Base-by-base conservation (phyloP, 2,113 vertebrate species). In the Hemichromis elongatus region DNA sequence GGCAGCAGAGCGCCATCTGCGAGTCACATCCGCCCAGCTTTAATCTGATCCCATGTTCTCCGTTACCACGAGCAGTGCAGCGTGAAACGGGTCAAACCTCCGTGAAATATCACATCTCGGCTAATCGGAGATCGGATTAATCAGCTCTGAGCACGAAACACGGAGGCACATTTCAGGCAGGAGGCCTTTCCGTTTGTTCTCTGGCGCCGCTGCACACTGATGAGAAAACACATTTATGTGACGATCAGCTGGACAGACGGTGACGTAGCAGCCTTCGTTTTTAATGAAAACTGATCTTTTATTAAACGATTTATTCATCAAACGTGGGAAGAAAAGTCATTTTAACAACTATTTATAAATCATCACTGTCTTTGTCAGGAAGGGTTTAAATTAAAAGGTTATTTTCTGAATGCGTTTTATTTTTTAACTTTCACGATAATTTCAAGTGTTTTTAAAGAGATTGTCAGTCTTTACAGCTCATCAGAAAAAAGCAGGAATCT, bases 101-200 rank as follows among this genome's bases (percentile, higher is more conserved):
- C 11, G 37, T 68, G 63, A 81, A 73, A 53, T 28, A 42, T 55
- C 47, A 28, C 18, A 30, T 82, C 80, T 70, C 47, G 42, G 80
- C 50, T 30, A 21, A 81, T 68, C 59, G 42, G 42, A 63, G 79
- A 63, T 63, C 19, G 4, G 56, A 80, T 80, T 50, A 80, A 80
- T 61, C 56, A 33, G 70, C 78, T 30, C 26, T 3, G 24, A 52
- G 45, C 70, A 13, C 1, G 26, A 33, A 52, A n/a, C 16, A 2
- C 9, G 4, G 1, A 19, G 42, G 68, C 68, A 75, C 3, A 75
- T 30, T 30, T 50, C 10, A 50, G 40, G 59, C 18, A n/a, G 63
- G 61, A 70, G 40, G 16, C 14, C 30, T 35, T 12, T n/a, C 6
- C 5, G 9, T 47, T 75, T 12, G 68, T 50, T 50, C 26, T 75